Evolutionary conservation across 2,797 vertebrate species (phyloP).

Genomic region (Somateria mollissima): DNA sequence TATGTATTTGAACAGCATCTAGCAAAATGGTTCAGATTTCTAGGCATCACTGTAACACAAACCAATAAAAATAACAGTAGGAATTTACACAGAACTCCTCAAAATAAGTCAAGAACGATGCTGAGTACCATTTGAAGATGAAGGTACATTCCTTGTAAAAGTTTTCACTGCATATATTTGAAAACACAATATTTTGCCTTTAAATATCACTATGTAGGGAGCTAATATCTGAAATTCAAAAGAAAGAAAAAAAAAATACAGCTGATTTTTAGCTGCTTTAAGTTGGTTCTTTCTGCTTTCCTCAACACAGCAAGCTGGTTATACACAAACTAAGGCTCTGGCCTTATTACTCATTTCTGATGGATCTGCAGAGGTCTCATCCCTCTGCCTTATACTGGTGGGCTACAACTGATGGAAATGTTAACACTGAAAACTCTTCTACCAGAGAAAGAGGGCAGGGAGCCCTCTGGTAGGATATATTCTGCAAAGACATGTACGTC

Average conservation of each 20-base stretch:
- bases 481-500: background rate
- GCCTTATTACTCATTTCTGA: background rate
- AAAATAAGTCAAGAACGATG: background rate
- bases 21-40: conserved; percentile 45
- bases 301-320: background rate
- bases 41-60: conserved; percentile 44
- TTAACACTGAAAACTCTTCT: background rate
- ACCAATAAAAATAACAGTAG: conserved; percentile 36
- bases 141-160: background rate
- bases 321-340: background rate
- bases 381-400: background rate
- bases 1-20: background rate
- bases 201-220: background rate
- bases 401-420: background rate
- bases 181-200: background rate
- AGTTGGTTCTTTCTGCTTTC: background rate
- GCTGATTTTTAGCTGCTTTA: background rate
- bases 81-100: conserved; percentile 15
- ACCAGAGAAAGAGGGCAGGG: background rate
- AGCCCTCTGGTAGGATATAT: background rate
- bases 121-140: background rate
- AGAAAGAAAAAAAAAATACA: background rate
- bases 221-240: background rate
- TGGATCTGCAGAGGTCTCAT: rapidly evolving
- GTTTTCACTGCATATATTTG: rapidly evolving